Conservation (phyloP, 2,113 vertebrate species). For the Myotis davidii region DNA sequence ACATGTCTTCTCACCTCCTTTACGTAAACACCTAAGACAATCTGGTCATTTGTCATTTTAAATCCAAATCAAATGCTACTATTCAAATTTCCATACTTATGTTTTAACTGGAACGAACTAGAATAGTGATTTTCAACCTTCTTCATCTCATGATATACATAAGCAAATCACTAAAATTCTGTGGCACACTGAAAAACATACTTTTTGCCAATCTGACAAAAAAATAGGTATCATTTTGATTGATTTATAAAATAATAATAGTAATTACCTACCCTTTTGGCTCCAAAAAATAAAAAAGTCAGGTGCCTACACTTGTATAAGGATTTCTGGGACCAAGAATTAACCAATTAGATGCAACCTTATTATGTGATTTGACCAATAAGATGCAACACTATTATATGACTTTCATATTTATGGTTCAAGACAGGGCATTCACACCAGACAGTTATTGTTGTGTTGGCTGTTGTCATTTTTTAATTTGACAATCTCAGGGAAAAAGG, state of each 20-base stretch:
- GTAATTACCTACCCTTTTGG: not conserved
- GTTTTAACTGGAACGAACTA: conserved; percentile 11
- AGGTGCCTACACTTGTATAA: not conserved
- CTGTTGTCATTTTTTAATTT: not conserved
- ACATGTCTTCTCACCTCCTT: not conserved
- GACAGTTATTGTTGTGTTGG: not conserved
- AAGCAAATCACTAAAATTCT: not conserved
- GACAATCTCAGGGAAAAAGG: not conserved
- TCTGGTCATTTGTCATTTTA: conserved; percentile 15
- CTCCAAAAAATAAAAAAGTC: not conserved
- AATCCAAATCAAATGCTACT: conserved; percentile 1
- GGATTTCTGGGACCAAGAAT: not conserved
- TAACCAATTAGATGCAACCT: not conserved
- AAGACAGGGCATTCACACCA: not conserved
- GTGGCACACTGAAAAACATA: not conserved
- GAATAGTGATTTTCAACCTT: not conserved
- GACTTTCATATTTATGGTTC: not conserved
- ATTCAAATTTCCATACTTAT: not conserved
- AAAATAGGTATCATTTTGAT: not conserved
- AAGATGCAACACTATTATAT: not conserved
- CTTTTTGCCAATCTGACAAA: not conserved
- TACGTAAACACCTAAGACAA: not conserved
- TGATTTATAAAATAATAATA: not conserved
- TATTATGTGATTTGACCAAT: not conserved
- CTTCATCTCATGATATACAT: not conserved